A percentile compares a stretch with the other conserved stretches of the same genome.
phyloP scores from a whole-genome alignment of 2,113 vertebrate genomes.

The Enhydra lutris region DNA sequence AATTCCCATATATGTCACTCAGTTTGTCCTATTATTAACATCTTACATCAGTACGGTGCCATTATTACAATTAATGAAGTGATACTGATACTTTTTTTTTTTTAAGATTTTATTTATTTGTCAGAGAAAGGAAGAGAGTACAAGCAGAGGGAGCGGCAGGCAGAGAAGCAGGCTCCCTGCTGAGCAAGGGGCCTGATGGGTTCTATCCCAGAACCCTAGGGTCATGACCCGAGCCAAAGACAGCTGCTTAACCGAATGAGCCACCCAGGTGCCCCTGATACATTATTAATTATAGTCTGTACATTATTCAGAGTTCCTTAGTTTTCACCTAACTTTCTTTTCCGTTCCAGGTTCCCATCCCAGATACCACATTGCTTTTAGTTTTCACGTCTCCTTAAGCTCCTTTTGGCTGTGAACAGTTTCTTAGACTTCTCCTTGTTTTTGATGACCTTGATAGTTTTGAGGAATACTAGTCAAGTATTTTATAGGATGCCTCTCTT shows the following conservation, averaged over 20 bases:
- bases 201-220: no score
- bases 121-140: not conserved
- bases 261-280: not conserved
- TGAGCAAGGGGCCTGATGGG: not conserved
- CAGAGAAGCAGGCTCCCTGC: not conserved
- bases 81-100: not conserved
- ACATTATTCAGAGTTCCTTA: not conserved
- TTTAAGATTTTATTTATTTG: not conserved
- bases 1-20: not conserved
- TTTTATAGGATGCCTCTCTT: not conserved
- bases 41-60: not conserved
- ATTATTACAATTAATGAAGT: not conserved
- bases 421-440: not conserved
- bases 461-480: not conserved
- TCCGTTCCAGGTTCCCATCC: not conserved
- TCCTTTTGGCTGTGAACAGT: not conserved
- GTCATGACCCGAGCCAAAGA: not conserved
- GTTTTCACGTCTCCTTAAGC: not conserved
- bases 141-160: not conserved
- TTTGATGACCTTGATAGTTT: slow-evolving; percentile 1
- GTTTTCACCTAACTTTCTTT: slow-evolving; percentile 11
- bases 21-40: not conserved
- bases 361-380: not conserved
- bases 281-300: no score
- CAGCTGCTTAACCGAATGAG: not conserved